A percentile compares a stretch with the other conserved stretches of the same genome.
Conservation (phyloP, 2,113 vertebrate species). For the Pseudonaja textilis region DNA sequence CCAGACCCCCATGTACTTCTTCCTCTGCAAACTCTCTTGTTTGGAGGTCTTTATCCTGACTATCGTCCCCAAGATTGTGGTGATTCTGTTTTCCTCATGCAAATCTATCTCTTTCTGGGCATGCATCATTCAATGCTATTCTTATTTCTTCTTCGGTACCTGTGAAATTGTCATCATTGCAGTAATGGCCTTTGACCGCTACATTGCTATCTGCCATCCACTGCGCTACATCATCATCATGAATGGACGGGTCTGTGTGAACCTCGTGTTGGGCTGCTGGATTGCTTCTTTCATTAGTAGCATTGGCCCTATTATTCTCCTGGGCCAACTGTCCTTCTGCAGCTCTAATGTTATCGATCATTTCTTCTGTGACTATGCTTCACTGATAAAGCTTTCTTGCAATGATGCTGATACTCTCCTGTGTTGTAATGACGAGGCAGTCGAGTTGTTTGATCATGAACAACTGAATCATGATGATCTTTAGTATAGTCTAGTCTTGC, state of each 20-base stretch:
- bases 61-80: slow-evolving; percentile 39
- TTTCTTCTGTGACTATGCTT: slow-evolving; percentile 38
- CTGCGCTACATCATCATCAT: slow-evolving; percentile 39
- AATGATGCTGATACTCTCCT: not conserved
- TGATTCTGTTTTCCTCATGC: slow-evolving; percentile 29
- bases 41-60: slow-evolving; percentile 44
- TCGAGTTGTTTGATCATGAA: no score
- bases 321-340: slow-evolving; percentile 39
- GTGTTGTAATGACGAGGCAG: no score
- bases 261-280: slow-evolving; percentile 35
- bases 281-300: slow-evolving; percentile 13
- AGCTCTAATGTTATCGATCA: slow-evolving; percentile 44
- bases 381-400: slow-evolving; percentile 14
- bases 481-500: no score
- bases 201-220: slow-evolving; percentile 33
- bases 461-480: no score
- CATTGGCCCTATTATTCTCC: slow-evolving; percentile 20
- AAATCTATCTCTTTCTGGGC: slow-evolving; percentile 26
- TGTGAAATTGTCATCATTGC: slow-evolving; percentile 30
- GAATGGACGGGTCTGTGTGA: slow-evolving; percentile 22
- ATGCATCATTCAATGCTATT: slow-evolving; percentile 46
- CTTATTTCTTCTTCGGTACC: slow-evolving; percentile 34
- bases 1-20: slow-evolving; percentile 51
- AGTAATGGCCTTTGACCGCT: slow-evolving; percentile 21
- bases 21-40: slow-evolving; percentile 45